Conservation (phyloP, 2,113 vertebrate genomes). For the Crypturellus undulatus region DNA sequence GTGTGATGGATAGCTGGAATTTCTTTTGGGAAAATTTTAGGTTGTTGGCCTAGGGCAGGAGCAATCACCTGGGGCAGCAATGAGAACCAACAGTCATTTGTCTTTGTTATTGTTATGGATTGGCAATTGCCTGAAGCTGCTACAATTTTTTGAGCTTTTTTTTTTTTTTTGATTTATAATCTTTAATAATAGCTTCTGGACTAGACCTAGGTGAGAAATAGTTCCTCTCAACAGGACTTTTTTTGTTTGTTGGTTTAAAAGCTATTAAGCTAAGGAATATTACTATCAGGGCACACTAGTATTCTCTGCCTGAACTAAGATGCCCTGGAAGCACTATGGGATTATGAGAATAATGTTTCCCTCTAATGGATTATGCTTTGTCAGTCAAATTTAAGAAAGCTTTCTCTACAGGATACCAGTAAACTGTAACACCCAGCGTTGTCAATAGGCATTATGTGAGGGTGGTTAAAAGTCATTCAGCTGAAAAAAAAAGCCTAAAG, state of each 20-base stretch:
- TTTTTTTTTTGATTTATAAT: constrained; percentile 39
- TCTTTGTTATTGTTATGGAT: constrained; percentile 5
- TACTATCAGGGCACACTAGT: neutral
- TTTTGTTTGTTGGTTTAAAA: neutral
- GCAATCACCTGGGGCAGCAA: neutral
- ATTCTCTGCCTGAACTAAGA: constrained; percentile 15
- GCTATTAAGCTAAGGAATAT: neutral
- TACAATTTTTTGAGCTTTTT: too few species aligned
- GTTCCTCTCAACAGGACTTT: neutral
- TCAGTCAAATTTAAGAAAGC: neutral
- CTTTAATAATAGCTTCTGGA: constrained; percentile 29
- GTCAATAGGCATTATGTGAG: neutral
- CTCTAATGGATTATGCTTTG: neutral
- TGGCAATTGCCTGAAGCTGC: constrained; percentile 1
- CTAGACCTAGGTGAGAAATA: neutral
- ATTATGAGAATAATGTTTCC: constrained; percentile 11
- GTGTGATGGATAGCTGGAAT: neutral
- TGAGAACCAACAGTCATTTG: neutral
- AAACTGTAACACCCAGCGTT: neutral
- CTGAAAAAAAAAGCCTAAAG: neutral
- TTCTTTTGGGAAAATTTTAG: neutral
- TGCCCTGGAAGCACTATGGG: neutral
- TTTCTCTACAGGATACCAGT: neutral
- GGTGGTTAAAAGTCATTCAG: neutral
- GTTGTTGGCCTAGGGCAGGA: neutral